Evolutionary conservation across 2,113 vertebrate species (phyloP).

Genomic region (Sylvia atricapilla): DNA sequence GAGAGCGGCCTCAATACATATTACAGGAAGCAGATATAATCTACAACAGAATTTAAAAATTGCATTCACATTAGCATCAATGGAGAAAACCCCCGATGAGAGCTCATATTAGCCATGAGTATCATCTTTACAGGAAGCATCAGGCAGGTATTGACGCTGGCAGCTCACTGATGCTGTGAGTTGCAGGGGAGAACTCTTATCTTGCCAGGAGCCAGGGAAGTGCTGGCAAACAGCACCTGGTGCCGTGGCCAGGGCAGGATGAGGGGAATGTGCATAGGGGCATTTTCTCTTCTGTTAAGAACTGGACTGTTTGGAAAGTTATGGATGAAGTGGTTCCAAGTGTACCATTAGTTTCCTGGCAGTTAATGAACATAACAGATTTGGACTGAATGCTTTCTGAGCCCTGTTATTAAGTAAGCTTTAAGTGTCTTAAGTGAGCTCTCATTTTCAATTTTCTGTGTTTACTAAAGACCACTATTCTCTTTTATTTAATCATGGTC

Average conservation of each 20-base stretch:
- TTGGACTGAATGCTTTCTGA: conserved; percentile 53
- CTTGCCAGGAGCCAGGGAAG: background rate
- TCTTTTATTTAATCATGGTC: conserved; percentile 43
- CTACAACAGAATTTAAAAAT: conserved; percentile 26
- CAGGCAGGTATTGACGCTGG: background rate
- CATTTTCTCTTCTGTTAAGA: conserved; percentile 7
- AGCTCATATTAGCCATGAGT: background rate
- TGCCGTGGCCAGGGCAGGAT: background rate
- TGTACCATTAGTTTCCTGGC: conserved; percentile 29
- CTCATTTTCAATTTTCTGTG: conserved; percentile 21
- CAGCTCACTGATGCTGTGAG: background rate
- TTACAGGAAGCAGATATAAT: conserved; percentile 19
- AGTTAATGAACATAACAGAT: conserved; percentile 31
- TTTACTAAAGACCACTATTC: conserved; percentile 44
- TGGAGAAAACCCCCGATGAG: background rate
- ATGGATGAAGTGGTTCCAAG: conserved; percentile 45
- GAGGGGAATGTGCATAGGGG: background rate
- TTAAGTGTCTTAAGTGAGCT: conserved; percentile 39
- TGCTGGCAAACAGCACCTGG: background rate
- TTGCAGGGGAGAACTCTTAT: background rate
- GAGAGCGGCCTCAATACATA: background rate
- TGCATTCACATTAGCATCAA: background rate
- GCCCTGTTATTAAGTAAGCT: conserved; percentile 61
- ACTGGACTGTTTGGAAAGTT: conserved; percentile 20
- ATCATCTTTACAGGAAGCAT: background rate